A percentile compares a stretch with the other conserved stretches of the same genome.
phyloP scores from a whole-genome alignment of 2,888 invertebrate species.

The Melieria picta region DNA sequence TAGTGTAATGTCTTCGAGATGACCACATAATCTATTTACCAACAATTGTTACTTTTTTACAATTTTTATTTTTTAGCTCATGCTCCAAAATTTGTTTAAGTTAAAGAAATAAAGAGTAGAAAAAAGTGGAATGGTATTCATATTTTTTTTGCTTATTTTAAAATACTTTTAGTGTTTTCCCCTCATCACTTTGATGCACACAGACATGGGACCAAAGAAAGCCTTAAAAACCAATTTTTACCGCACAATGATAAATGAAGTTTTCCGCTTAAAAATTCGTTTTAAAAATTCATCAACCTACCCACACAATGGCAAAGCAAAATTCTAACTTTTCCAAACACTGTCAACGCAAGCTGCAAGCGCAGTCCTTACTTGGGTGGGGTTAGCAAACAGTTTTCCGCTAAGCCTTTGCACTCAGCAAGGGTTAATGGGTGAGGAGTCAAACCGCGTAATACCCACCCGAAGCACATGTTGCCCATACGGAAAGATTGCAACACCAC shows the following conservation, averaged over 20 bases:
- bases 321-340: constrained; percentile 23
- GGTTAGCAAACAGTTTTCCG: constrained; percentile 2
- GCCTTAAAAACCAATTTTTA: background rate
- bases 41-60: too few species aligned
- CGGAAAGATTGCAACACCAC: constrained; percentile 50
- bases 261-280: constrained; percentile 25
- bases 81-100: too few species aligned
- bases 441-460: constrained; percentile 54
- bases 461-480: constrained; percentile 40
- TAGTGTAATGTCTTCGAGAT: too few species aligned
- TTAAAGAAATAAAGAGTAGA: too few species aligned
- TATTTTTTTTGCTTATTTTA: too few species aligned
- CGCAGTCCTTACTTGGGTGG: background rate
- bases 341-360: constrained; percentile 27
- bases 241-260: constrained; percentile 36
- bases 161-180: too few species aligned
- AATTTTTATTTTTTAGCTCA: too few species aligned
- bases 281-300: background rate
- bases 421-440: constrained; percentile 50
- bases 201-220: background rate
- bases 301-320: constrained; percentile 4
- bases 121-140: too few species aligned
- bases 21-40: too few species aligned
- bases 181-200: background rate
- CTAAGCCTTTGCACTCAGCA: constrained; percentile 30